These are phyloP conservation scores for Tachina fera DNA, from an alignment of 2,888 invertebrate species.

Conservation along the genomic window DNA sequence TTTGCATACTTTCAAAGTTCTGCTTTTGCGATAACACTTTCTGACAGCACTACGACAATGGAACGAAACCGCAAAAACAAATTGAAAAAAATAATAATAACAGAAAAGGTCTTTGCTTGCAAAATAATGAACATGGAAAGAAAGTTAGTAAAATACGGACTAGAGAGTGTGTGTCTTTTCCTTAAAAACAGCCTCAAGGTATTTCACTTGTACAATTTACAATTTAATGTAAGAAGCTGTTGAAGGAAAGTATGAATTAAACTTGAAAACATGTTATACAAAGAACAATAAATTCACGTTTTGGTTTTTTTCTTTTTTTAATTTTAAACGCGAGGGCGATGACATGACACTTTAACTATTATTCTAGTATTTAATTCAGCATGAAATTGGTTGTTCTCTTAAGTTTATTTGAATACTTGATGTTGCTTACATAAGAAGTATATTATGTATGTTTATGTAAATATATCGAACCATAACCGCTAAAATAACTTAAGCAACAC, in stretches of 20 bases:
- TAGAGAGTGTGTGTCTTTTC: constrained; percentile 16
- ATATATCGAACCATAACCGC: too few species aligned
- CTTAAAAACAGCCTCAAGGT: constrained; percentile 63
- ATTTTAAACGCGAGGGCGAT: constrained; percentile 71
- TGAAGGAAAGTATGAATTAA: constrained; percentile 59
- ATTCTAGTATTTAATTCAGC: constrained; percentile 81
- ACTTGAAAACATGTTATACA: constrained; percentile 64
- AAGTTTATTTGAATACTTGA: constrained; percentile 18
- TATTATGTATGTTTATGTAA: too few species aligned
- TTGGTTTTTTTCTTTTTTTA: constrained; percentile 15
- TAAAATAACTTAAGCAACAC: too few species aligned
- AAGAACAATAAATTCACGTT: constrained; percentile 57
- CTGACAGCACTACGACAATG: constrained; percentile 6
- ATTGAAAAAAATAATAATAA: neutral
- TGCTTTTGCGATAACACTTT: neutral
- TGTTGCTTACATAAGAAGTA: constrained; percentile 42
- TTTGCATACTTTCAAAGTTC: constrained; percentile 2
- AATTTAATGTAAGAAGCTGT: constrained; percentile 68
- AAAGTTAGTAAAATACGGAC: constrained; percentile 49
- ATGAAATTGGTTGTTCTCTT: constrained; percentile 81
- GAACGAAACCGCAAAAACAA: constrained; percentile 41
- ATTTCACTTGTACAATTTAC: constrained; percentile 68
- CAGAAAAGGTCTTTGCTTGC: constrained; percentile 41
- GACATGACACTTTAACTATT: constrained; percentile 82
- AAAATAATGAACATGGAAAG: constrained; percentile 61